Evolutionary conservation across 2,888 invertebrate species (phyloP).

Genomic region (Anticlea derivata): DNA sequence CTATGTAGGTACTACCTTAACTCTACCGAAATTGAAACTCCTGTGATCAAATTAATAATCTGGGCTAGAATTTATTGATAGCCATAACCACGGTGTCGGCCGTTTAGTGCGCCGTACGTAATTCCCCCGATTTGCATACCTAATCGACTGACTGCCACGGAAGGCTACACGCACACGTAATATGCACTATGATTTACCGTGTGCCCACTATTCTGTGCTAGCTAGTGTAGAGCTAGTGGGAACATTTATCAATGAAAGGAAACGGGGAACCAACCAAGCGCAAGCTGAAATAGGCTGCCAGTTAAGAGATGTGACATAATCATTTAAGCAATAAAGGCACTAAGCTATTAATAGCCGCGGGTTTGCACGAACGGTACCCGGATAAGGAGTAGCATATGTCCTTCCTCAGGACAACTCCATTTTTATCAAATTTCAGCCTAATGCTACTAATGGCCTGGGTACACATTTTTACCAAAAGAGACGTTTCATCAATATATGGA

Average conservation of each 20-base stretch:
- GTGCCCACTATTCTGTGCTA: slow-evolving; percentile 44
- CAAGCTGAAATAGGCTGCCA: no score
- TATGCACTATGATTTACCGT: slow-evolving; percentile 63
- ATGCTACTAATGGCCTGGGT: slow-evolving; percentile 48
- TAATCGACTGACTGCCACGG: slow-evolving; percentile 55
- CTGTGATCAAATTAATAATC: slow-evolving; percentile 25
- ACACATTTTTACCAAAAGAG: no score
- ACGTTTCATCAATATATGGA: no score
- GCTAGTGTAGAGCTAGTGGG: no score
- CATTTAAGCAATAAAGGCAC: no score
- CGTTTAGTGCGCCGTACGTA: slow-evolving; percentile 56
- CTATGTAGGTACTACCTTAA: neutral
- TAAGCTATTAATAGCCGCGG: no score
- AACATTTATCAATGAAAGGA: neutral
- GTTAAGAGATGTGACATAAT: no score
- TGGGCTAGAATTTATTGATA: slow-evolving; percentile 24
- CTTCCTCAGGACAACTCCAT: no score
- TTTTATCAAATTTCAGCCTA: slow-evolving; percentile 43
- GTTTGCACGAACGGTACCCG: no score
- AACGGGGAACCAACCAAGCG: no score
- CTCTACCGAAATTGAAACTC: slow-evolving; percentile 6
- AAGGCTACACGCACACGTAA: slow-evolving; percentile 51
- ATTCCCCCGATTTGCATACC: slow-evolving; percentile 65
- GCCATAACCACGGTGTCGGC: slow-evolving; percentile 30
- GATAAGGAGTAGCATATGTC: no score